phyloP scores from a whole-genome alignment of 2,113 vertebrate genomes.

The Amazona vittata region DNA sequence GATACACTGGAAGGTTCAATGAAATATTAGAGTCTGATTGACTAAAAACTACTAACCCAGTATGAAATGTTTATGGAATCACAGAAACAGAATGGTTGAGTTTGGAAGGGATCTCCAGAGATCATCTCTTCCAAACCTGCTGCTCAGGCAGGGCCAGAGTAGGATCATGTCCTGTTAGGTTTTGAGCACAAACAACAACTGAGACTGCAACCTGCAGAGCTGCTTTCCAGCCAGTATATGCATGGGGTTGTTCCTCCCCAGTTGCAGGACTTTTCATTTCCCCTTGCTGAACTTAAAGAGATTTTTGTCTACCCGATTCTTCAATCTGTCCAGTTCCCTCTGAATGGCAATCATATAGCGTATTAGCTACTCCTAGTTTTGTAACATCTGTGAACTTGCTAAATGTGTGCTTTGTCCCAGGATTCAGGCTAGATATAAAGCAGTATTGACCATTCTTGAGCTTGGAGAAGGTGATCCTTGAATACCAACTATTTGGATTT shows the following conservation, averaged over 20 bases:
- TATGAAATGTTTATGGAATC: neutral
- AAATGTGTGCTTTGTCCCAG: neutral
- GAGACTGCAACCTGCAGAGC: neutral
- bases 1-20: neutral
- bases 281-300: neutral
- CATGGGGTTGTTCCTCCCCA: neutral
- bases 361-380: neutral
- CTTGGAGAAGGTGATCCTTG: neutral
- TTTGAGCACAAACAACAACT: neutral
- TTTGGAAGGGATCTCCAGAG: neutral
- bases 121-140: neutral
- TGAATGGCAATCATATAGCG: neutral
- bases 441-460: neutral
- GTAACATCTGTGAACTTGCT: neutral
- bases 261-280: neutral
- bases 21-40: neutral
- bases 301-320: neutral
- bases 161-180: rapidly evolving
- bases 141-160: neutral
- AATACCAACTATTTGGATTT: neutral
- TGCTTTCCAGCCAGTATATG: neutral
- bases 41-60: neutral
- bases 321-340: neutral
- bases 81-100: neutral
- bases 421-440: neutral